phyloP scores from a whole-genome alignment of 2,797 vertebrate genomes.

The Enteromius radiatus region DNA sequence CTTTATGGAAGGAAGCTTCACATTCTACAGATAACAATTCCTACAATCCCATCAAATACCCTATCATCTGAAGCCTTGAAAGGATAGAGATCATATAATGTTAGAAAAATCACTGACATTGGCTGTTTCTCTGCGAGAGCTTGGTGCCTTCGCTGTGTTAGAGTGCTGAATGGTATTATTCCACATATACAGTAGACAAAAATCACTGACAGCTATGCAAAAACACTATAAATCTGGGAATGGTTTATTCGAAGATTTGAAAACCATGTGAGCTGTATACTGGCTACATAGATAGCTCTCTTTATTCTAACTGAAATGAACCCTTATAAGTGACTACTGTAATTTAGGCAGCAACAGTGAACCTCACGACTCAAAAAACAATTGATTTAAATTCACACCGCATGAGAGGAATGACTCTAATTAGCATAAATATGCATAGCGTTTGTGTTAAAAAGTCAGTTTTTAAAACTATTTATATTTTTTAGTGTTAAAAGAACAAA shows the following conservation, averaged over 20 bases:
- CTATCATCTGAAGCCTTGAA: slow-evolving; percentile 24
- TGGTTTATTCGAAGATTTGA: not conserved
- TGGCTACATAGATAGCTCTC: not conserved
- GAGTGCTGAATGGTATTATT: slow-evolving; percentile 12
- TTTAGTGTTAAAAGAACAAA: not conserved
- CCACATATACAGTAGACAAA: slow-evolving; percentile 1
- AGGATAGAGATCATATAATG: slow-evolving; percentile 14
- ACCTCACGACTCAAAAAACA: not conserved
- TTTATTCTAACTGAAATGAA: not conserved
- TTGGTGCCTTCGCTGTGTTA: not conserved
- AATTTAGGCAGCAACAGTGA: not conserved
- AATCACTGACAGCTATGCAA: not conserved
- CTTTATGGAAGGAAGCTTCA: slow-evolving; percentile 27
- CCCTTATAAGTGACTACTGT: not conserved
- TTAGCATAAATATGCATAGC: not conserved
- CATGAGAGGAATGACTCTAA: not conserved
- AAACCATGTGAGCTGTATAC: not conserved
- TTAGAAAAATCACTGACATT: slow-evolving; percentile 25
- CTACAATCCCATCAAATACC: slow-evolving; percentile 29
- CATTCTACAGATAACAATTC: slow-evolving; percentile 15
- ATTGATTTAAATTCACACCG: slow-evolving; percentile 4
- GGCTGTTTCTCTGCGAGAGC: slow-evolving; percentile 4
- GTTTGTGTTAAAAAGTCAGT: not conserved
- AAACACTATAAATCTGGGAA: not conserved
- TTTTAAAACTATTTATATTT: not conserved